Evolutionary conservation across 2,888 invertebrate genomes (phyloP), one percentile per base, ranked within the genome.

Genomic region (Drosophila diplacantha): DNA sequence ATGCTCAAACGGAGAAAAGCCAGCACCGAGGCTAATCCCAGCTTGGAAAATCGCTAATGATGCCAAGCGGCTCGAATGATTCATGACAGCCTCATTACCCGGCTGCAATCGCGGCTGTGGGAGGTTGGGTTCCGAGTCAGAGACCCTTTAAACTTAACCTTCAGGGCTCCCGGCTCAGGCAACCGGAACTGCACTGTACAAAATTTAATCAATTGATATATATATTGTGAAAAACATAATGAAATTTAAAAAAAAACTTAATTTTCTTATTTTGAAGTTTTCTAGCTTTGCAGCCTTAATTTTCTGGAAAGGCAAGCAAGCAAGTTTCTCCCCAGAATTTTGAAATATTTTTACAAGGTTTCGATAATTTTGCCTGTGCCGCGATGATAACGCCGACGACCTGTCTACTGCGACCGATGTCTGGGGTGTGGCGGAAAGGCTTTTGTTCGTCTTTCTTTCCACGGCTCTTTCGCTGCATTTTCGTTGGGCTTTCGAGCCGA

Each of bases 401-500:
- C 55, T 60, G 64, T 16, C 61, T 64, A 43, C 57, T 41, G 12
- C 35, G n/a, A 31, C 43, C 49, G 34, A 50, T 46, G 50, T 53
- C 44, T 59, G 58, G 72, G 71, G 72, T 74, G 76, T 73, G 80
- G 68, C 69, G 46, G 29, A 41, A 51, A 61, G 32, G 52, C 68
- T 75, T 71, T 73, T 74, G 65, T 72, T 73, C 64, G 55, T 39
- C 37, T 69, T 38, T 52, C 41, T 65, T 59, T 68, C 43, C 39
- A 59, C 53, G 56, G 39, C 58, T 62, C 62, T 71, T 72, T 63
- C 55, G 69, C 67, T 77, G 76, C 76, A 77, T 69, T 63, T 58
- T 65, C 71, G 41, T 69, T 62, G 69, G 57, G 73, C 75, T 79
- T 78, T 84, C 75, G 73, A 58, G 68, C 59, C 65, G 50, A 66